phyloP scores from a whole-genome alignment of 2,797 vertebrate genomes.

The Taeniopygia guttata region DNA sequence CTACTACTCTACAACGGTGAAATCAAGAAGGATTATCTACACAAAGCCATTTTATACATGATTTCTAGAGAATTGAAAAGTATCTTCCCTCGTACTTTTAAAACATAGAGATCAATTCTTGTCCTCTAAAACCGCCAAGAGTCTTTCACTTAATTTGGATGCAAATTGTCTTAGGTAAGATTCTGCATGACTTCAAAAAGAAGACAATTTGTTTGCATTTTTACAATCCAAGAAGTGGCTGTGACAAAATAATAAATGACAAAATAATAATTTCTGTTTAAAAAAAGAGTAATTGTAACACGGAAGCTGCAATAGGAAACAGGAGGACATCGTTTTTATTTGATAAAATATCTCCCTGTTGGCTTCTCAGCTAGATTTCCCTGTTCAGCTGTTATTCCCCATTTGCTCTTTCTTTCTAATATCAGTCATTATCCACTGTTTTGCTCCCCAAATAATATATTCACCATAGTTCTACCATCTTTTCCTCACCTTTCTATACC shows the following conservation, averaged over 20 bases:
- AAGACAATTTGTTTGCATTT: neutral
- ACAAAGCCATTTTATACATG: neutral
- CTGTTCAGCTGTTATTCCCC: neutral
- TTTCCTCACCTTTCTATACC: neutral
- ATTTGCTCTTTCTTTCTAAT: neutral
- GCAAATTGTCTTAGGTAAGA: neutral
- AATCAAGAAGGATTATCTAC: neutral
- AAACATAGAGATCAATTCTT: neutral
- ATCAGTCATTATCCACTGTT: neutral
- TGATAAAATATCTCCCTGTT: neutral
- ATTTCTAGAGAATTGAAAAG: neutral
- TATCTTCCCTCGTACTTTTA: neutral
- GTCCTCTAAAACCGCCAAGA: neutral
- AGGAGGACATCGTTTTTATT: neutral
- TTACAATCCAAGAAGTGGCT: neutral
- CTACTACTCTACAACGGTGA: neutral
- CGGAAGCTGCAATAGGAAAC: neutral
- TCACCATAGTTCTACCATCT: neutral
- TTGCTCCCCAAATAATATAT: neutral
- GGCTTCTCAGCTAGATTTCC: neutral
- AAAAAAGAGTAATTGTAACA: neutral
- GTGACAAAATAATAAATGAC: neutral
- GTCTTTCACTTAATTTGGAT: neutral
- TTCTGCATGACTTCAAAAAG: neutral
- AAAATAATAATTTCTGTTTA: neutral